Base-by-base conservation (phyloP, 2,888 invertebrate genomes). In the Chymomyza fuscimana region DNA sequence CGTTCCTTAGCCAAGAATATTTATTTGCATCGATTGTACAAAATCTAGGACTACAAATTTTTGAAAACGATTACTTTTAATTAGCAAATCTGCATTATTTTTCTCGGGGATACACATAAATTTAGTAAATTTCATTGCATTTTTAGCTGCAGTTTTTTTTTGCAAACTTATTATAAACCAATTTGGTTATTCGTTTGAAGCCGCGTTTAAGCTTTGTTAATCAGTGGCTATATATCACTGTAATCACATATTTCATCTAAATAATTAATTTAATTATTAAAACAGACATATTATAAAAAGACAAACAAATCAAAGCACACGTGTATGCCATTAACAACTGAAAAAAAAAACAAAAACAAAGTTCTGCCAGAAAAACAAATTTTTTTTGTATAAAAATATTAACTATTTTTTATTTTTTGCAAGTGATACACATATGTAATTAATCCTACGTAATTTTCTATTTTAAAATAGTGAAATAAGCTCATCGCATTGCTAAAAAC, bases 401-500 rank as follows among this genome's bases (percentile, higher is more conserved):
- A 32, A n/a, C 51, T 1, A 15, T 51, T 51, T 15, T n/a, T 51
- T n/a, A 4, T 51, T 51, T n/a, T n/a, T 15, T n/a, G 51, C 51
- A 51, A 15, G 51, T 51, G 51, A 16, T 15, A 46, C 40, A 46
- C 3, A 12, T 46, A 15, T 54, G 52, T 19, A 54, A 54, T 54
- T 52, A 52, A 51, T 63, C 9, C n/a, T 2, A 52, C 19, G 16
- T 54, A 54, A 54, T 58, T 19, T 67, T 61, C 54, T 62, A 22
- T 73, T 59, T 75, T 72, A 52, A 65, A 46, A 54, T 67, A 79
- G 79, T 73, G 76, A 59, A 70, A 70, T 56, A 67, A 62, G 72
- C 56, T 66, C 75, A 65, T 74, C 69, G 52, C 67, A 78, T 76
- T 78, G 81, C 81, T 79, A 80, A 73, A 73, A 19, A 19, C 19